Conservation (phyloP, 2,888 invertebrate genomes). For the Drosophila anceps region DNA sequence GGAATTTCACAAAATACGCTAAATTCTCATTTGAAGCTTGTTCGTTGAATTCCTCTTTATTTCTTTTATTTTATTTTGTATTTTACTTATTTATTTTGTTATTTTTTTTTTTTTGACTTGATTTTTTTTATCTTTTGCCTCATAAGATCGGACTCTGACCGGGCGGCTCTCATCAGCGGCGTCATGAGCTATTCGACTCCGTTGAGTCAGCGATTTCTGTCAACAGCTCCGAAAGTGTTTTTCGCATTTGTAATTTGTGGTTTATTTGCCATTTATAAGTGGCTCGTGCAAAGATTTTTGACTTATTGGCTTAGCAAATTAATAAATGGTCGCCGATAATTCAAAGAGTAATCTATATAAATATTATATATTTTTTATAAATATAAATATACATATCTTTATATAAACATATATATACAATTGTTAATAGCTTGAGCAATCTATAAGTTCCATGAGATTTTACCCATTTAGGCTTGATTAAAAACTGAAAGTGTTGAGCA, state of each 20-base stretch:
- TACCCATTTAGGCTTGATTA: neutral
- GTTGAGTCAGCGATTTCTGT: conserved; percentile 44
- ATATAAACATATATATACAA: neutral
- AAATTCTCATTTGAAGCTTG: conserved; percentile 27
- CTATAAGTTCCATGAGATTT: neutral
- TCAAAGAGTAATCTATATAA: conserved; percentile 4
- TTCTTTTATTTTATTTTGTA: neutral
- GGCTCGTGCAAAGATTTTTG: conserved; percentile 16
- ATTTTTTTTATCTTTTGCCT: neutral
- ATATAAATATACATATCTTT: neutral
- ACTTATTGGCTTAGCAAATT: conserved; percentile 42
- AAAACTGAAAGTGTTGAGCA: neutral
- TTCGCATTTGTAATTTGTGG: conserved; percentile 14
- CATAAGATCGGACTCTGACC: conserved; percentile 36
- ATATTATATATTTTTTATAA: neutral
- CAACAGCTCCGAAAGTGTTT: conserved; percentile 14
- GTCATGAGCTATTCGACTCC: conserved; percentile 26
- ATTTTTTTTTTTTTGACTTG: neutral
- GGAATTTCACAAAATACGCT: conserved; percentile 48
- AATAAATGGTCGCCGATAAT: conserved; percentile 24
- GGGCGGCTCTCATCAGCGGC: conserved; percentile 26
- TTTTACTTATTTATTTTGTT: conserved; percentile 2
- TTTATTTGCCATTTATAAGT: conserved; percentile 22
- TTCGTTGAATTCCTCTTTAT: conserved; percentile 9
- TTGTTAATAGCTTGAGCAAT: neutral